These are phyloP conservation scores for Bombus balteatus DNA, from an alignment of 1,140 invertebrate genomes.

Conservation along the genomic window DNA sequence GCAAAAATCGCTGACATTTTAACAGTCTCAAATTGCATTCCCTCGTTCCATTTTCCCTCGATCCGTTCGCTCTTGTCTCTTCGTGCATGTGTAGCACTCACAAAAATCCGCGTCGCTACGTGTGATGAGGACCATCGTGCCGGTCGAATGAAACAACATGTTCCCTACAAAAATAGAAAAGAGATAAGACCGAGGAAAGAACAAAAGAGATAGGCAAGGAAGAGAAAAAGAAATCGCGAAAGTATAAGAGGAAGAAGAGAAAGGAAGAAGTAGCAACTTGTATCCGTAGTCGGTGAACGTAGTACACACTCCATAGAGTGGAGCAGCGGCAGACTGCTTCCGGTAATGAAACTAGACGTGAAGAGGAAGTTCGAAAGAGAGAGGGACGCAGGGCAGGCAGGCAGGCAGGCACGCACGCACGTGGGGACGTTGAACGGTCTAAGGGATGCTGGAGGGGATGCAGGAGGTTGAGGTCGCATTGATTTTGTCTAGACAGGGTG, in stretches of 20 bases:
- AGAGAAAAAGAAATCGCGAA: not conserved
- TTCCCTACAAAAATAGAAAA: not conserved
- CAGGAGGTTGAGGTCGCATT: constrained; percentile 78
- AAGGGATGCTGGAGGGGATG: constrained; percentile 60
- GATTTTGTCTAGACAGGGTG: constrained; percentile 82
- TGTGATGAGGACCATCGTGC: not conserved
- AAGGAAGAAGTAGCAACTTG: constrained; percentile 21
- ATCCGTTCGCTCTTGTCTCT: too few relatives aligned
- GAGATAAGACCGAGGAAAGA: not conserved
- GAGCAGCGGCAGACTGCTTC: constrained; percentile 40
- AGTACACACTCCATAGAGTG: constrained; percentile 23
- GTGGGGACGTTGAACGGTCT: constrained; percentile 58
- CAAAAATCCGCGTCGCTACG: not conserved
- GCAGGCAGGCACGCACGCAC: constrained; percentile 43
- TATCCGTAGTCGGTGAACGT: constrained; percentile 30
- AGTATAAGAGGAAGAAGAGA: not conserved
- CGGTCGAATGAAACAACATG: not conserved
- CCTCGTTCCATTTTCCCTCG: too few relatives aligned
- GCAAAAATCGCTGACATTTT: not conserved
- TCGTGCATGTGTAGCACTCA: not conserved
- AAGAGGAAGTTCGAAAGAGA: constrained; percentile 45
- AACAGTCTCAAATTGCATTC: not conserved
- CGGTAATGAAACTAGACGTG: constrained; percentile 56
- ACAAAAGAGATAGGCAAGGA: not conserved
- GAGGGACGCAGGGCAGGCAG: constrained; percentile 12